These are phyloP conservation scores for Blastobasis adustella DNA, from an alignment of 2,888 invertebrate genomes.

Conservation along the genomic window DNA sequence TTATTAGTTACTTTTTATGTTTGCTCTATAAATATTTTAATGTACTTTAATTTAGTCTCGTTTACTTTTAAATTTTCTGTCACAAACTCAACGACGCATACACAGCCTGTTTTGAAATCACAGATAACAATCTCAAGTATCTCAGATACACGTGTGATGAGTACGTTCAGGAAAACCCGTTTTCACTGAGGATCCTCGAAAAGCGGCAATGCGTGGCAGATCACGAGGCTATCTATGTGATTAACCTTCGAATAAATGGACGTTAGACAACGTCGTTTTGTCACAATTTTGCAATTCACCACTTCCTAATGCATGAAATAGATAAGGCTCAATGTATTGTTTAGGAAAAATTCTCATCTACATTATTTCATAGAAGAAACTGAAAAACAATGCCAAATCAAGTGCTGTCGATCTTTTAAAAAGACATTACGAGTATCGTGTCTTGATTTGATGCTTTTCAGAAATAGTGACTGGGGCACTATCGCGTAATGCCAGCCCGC, in stretches of 20 bases:
- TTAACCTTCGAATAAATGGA: conserved; percentile 33
- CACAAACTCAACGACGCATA: too few relatives aligned
- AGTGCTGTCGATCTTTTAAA: too few relatives aligned
- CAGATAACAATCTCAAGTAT: background rate
- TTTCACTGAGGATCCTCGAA: conserved; percentile 7
- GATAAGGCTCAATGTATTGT: too few relatives aligned
- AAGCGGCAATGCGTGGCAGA: conserved; percentile 14
- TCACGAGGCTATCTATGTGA: conserved; percentile 33
- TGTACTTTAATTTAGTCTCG: too few relatives aligned
- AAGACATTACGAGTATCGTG: too few relatives aligned
- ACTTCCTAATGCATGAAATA: background rate
- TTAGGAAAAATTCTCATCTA: too few relatives aligned
- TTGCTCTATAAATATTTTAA: too few relatives aligned
- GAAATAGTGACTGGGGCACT: conserved; percentile 16
- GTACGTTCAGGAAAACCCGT: conserved; percentile 2
- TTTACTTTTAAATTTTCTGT: too few relatives aligned
- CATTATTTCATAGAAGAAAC: too few relatives aligned
- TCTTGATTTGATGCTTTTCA: background rate
- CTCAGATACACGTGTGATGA: background rate
- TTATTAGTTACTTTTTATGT: too few relatives aligned
- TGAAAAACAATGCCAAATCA: too few relatives aligned
- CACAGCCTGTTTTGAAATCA: background rate
- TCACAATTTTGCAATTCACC: background rate
- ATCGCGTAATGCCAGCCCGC: conserved; percentile 34
- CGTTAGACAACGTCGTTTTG: background rate